Evolutionary conservation across 2,113 vertebrate genomes (phyloP), one percentile per base, ranked within the genome.

Genomic region (Ovis aries): DNA sequence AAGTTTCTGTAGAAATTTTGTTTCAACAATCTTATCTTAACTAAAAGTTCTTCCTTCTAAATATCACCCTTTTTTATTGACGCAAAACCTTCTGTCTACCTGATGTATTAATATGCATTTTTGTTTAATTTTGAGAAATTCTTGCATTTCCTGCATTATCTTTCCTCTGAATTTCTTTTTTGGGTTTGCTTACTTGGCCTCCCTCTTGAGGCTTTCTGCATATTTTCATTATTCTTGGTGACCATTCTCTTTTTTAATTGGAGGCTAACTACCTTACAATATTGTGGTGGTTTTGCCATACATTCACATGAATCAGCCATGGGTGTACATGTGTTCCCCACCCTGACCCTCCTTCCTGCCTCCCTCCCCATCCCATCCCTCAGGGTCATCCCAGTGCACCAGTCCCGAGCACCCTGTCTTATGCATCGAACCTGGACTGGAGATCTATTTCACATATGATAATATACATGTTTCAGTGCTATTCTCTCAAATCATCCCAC

Each of bases 121-220:
- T 80, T 19, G 71, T 97, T 94, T 74, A 55, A 80, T 81, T 97
- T 96, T 74, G 29, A 86, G 78, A 89, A 87, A 31, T 74, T 93
- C 7, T 90, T 92, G 2, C 12, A 60, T 31, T 84, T 64, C 59
- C 55, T 92, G 15, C 21, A 40, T 67, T 87, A 40, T 43, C 27
- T 62, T 95, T 88, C 36, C 53, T 90, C 25, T 77, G 67, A 92
- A 57, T 90, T 90, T 88, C 23, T 71, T 87, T 90, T 43, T 23
- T 55, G 91, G n/a, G 12, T 86, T 90, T 95, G 31, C 25, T 87
- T 86, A 33, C 2, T 96, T 92, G 17, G 53, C 11, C 45, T 94
- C 15, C 77, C 2, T 82, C 6, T 78, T 31, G 45, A 88, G 29
- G 4, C 7, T 85, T 91, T 93, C 40, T 57, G 43, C 14, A 60